A percentile compares a stretch with the other conserved stretches of the same genome.
These are phyloP conservation scores for Thalassaphorura encarpata DNA, from an alignment of 1,140 invertebrate species.

Conservation along the genomic window DNA sequence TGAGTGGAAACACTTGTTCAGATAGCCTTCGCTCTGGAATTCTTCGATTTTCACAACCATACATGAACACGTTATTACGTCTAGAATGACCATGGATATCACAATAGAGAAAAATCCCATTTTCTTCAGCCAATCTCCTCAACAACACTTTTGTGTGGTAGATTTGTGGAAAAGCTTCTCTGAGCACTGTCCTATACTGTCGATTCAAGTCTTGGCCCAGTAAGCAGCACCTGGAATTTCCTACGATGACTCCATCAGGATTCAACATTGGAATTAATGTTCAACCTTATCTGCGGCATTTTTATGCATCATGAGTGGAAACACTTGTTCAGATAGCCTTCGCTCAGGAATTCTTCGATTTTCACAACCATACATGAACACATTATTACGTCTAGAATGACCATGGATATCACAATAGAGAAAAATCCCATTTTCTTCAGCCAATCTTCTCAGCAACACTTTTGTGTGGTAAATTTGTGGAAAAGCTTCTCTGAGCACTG, in stretches of 20 bases:
- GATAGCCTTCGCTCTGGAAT: slow-evolving; percentile 62
- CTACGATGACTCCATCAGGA: slow-evolving; percentile 91
- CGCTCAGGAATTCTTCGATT: slow-evolving; percentile 65
- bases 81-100: slow-evolving; percentile 93
- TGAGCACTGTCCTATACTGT: slow-evolving; percentile 71
- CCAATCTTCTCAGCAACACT: slow-evolving; percentile 51
- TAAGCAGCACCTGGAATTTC: slow-evolving; percentile 79
- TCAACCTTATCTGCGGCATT: slow-evolving; percentile 79
- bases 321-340: slow-evolving; percentile 74
- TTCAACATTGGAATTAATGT: slow-evolving; percentile 83
- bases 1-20: slow-evolving; percentile 83
- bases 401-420: slow-evolving; percentile 94
- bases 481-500: slow-evolving; percentile 72
- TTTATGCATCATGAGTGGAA: slow-evolving; percentile 84
- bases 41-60: slow-evolving; percentile 83
- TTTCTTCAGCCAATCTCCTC: slow-evolving; percentile 71
- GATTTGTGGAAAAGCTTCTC: slow-evolving; percentile 82
- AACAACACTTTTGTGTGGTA: slow-evolving; percentile 71
- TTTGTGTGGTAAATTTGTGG: slow-evolving; percentile 90
- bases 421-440: slow-evolving; percentile 82
- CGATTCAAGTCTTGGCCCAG: slow-evolving; percentile 78
- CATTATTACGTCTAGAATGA: slow-evolving; percentile 86
- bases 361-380: slow-evolving; percentile 94
- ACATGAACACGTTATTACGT: slow-evolving; percentile 90
- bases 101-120: slow-evolving; percentile 84